Conservation (phyloP, 2,888 invertebrate species). For the Ochlodes sylvanus region DNA sequence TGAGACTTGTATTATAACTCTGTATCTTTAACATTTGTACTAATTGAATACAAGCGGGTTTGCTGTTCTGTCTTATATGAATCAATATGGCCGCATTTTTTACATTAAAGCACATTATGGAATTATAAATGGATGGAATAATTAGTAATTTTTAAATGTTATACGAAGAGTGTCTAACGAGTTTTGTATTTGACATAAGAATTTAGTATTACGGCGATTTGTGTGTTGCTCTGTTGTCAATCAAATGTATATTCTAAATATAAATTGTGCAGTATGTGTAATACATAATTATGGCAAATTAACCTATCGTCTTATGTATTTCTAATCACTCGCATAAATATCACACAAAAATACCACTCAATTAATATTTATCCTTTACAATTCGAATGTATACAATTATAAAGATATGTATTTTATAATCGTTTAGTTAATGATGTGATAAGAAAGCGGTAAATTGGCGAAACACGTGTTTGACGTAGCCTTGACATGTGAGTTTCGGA, state of each 20-base stretch:
- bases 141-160: conserved; percentile 47
- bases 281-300: conserved; percentile 45
- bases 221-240: conserved; percentile 52
- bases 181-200: conserved; percentile 46
- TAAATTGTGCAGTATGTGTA: conserved; percentile 46
- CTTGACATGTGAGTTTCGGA: background rate
- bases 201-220: conserved; percentile 47
- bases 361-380: background rate
- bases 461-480: background rate
- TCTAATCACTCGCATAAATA: conserved; percentile 41
- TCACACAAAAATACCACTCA: background rate
- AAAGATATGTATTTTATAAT: background rate
- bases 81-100: conserved; percentile 2
- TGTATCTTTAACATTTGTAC: conserved; percentile 4
- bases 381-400: background rate
- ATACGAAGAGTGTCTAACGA: conserved; percentile 48
- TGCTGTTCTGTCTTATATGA: background rate
- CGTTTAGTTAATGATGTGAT: background rate
- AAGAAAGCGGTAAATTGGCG: background rate
- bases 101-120: conserved; percentile 29
- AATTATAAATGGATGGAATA: conserved; percentile 27
- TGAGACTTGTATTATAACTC: conserved; percentile 20
- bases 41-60: conserved; percentile 11
- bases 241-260: conserved; percentile 44
- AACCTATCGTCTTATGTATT: conserved; percentile 38